phyloP scores from a whole-genome alignment of 2,113 vertebrate genomes.

The Alaudala cheleensis region DNA sequence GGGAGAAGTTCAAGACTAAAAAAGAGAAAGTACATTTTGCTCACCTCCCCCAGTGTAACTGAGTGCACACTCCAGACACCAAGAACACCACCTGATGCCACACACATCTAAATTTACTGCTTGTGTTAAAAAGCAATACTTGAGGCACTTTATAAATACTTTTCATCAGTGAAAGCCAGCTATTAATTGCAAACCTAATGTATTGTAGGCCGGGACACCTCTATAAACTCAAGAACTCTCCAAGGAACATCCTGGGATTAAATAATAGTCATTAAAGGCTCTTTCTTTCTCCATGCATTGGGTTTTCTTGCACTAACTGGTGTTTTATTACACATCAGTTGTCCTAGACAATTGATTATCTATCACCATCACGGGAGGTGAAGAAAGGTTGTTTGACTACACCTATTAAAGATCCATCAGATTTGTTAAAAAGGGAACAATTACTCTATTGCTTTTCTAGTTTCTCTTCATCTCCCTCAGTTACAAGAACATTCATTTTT shows the following conservation, averaged over 20 bases:
- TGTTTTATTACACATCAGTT: constrained; percentile 42
- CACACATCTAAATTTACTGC: background rate
- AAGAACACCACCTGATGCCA: background rate
- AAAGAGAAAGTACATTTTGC: background rate
- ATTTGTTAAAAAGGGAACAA: constrained; percentile 35
- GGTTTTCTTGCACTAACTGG: background rate
- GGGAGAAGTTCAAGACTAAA: background rate
- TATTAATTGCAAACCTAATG: constrained; percentile 33
- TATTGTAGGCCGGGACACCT: background rate
- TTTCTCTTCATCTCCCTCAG: background rate
- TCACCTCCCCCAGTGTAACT: background rate
- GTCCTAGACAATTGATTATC: constrained; percentile 35
- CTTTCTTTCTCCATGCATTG: background rate
- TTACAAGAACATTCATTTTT: background rate
- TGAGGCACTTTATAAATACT: background rate
- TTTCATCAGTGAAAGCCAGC: background rate
- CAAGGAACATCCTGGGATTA: constrained; percentile 21
- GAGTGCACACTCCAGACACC: background rate
- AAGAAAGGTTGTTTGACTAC: constrained; percentile 28
- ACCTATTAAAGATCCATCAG: constrained; percentile 5
- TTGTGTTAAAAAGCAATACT: background rate
- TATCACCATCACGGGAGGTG: constrained; percentile 17
- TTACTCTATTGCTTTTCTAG: background rate
- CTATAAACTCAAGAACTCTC: constrained; percentile 29
- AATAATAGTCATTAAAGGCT: constrained; percentile 44